phyloP scores from a whole-genome alignment of 2,888 invertebrate genomes.

The Apodemia mormo region DNA sequence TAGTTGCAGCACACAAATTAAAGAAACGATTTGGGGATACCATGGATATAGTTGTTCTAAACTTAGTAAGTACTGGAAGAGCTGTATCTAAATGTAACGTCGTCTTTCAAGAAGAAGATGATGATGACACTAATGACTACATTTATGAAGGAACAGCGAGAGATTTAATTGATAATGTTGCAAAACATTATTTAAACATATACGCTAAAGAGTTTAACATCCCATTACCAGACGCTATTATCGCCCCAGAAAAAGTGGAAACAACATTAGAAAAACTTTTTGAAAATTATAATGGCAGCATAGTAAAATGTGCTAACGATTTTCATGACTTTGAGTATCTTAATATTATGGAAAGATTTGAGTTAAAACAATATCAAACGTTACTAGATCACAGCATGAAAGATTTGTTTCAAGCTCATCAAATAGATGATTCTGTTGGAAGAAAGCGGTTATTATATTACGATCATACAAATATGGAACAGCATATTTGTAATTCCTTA shows the following conservation, averaged over 20 bases:
- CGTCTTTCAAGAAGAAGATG: slow-evolving; percentile 47
- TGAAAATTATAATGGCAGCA: slow-evolving; percentile 57
- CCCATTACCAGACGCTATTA: slow-evolving; percentile 56
- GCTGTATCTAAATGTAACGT: slow-evolving; percentile 54
- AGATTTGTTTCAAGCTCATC: slow-evolving; percentile 54
- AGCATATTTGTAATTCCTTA: slow-evolving; percentile 57
- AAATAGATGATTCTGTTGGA: slow-evolving; percentile 40
- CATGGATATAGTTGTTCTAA: slow-evolving; percentile 67
- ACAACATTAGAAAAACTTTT: slow-evolving; percentile 58
- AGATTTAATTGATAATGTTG: slow-evolving; percentile 48
- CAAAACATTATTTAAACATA: slow-evolving; percentile 53
- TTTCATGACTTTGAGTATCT: slow-evolving; percentile 65
- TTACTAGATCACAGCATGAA: slow-evolving; percentile 57
- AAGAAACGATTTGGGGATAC: slow-evolving; percentile 65
- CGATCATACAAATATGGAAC: slow-evolving; percentile 69
- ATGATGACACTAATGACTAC: slow-evolving; percentile 34
- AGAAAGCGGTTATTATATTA: slow-evolving; percentile 53
- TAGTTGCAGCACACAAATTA: slow-evolving; percentile 69
- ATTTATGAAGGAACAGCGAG: slow-evolving; percentile 38
- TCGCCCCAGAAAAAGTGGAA: slow-evolving; percentile 46
- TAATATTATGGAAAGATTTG: slow-evolving; percentile 60
- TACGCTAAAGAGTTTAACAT: slow-evolving; percentile 60
- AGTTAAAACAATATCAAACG: slow-evolving; percentile 65
- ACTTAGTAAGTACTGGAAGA: slow-evolving; percentile 44
- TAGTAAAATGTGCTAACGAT: slow-evolving; percentile 50